A percentile compares a stretch with the other conserved stretches of the same genome.
Conservation (phyloP, 2,888 invertebrate species). For the Phasia obesa region DNA sequence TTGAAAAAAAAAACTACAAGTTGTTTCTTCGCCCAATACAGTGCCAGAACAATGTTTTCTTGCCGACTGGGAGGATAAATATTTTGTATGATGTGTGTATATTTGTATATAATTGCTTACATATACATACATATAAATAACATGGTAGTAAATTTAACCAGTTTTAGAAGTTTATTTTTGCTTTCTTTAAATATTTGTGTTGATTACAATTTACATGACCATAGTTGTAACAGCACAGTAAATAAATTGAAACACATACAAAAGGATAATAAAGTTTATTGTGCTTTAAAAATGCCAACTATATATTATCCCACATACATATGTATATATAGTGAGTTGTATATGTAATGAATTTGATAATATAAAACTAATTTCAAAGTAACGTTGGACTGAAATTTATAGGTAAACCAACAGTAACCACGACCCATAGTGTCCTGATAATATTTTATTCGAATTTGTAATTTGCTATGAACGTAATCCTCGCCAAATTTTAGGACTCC, state of each 20-base stretch:
- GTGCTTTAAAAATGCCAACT: not conserved
- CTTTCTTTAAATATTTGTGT: conserved; percentile 29
- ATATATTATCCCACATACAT: not conserved
- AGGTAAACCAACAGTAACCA: too few species aligned
- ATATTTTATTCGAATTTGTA: too few species aligned
- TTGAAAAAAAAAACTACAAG: not conserved
- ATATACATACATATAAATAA: conserved; percentile 2
- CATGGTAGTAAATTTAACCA: conserved; percentile 20
- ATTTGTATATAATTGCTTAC: too few species aligned
- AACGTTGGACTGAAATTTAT: too few species aligned
- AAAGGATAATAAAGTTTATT: conserved; percentile 1
- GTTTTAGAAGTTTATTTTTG: conserved; percentile 9
- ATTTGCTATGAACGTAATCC: too few species aligned
- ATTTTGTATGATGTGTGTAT: not conserved
- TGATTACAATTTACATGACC: conserved; percentile 50
- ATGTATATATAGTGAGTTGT: not conserved
- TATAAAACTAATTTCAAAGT: not conserved
- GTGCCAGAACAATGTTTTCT: not conserved
- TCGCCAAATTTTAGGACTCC: too few species aligned
- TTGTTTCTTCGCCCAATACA: conserved; percentile 16
- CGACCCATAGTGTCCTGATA: too few species aligned
- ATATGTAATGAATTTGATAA: not conserved
- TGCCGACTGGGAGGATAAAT: not conserved
- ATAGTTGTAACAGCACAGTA: not conserved
- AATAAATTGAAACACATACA: conserved; percentile 29